These are phyloP conservation scores for Dunckerocampus dactyliophorus DNA, from an alignment of 2,113 vertebrate species.

Conservation along the genomic window DNA sequence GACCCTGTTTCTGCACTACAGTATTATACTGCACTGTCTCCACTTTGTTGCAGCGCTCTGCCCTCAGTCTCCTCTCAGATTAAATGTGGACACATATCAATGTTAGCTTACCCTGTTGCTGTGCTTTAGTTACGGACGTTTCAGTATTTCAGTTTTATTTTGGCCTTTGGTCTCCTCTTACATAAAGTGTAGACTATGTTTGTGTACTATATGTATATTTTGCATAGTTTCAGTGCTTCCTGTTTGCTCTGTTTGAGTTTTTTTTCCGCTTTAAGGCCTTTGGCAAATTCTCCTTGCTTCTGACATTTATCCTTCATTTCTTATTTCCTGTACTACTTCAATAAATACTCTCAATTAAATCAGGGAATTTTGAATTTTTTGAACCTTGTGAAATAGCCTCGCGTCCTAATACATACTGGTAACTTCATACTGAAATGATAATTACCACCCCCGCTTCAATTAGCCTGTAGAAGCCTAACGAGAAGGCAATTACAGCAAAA, in stretches of 20 bases:
- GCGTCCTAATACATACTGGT: conserved; percentile 38
- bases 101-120: neutral
- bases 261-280: conserved; percentile 64
- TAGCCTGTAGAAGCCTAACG: conserved; percentile 67
- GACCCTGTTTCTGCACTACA: too few species aligned
- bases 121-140: too few species aligned
- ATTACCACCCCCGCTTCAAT: conserved; percentile 68
- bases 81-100: too few species aligned
- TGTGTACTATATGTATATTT: conserved; percentile 7
- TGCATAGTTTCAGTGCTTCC: conserved; percentile 26
- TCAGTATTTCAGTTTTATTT: too few species aligned
- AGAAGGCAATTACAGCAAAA: conserved; percentile 72
- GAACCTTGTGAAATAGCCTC: conserved; percentile 49
- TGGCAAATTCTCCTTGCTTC: conserved; percentile 66
- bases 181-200: conserved; percentile 7
- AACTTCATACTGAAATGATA: conserved; percentile 62
- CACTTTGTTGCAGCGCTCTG: too few species aligned
- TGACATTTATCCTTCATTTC: conserved; percentile 72
- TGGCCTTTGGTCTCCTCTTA: conserved; percentile 18
- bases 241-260: conserved; percentile 56
- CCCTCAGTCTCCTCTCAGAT: too few species aligned
- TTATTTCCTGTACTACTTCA: conserved; percentile 67
- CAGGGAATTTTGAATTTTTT: conserved; percentile 45
- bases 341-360: conserved; percentile 74
- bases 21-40: too few species aligned